Percentiles rank a stretch among this genome's conserved stretches.
These are phyloP conservation scores for Candidula unifasciata DNA, from an alignment of 2,888 invertebrate species.

Conservation along the genomic window DNA sequence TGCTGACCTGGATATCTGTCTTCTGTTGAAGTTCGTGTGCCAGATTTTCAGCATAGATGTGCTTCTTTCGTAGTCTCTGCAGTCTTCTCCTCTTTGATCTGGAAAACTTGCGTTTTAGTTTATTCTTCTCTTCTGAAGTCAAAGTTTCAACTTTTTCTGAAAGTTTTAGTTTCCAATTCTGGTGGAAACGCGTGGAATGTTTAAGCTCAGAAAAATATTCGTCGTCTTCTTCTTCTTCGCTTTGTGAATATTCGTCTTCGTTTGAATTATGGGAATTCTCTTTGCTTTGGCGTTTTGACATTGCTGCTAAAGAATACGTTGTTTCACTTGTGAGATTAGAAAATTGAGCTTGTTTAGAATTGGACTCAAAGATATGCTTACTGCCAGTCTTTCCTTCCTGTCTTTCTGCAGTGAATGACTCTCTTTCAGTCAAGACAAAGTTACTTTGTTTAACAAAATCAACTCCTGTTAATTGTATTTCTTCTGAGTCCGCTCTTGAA, in stretches of 20 bases:
- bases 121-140: background rate
- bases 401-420: background rate
- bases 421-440: background rate
- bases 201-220: background rate
- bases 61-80: slow-evolving; percentile 36
- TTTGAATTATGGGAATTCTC: background rate
- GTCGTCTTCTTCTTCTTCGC: background rate
- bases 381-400: background rate
- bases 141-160: background rate
- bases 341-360: background rate
- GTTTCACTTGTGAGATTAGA: background rate
- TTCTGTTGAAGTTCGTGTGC: background rate
- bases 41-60: background rate
- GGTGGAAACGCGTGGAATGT: too few relatives aligned
- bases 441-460: background rate
- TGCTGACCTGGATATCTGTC: background rate
- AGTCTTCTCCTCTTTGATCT: slow-evolving; percentile 39
- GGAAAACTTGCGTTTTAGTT: slow-evolving; percentile 14
- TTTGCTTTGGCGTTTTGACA: background rate
- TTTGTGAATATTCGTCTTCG: background rate
- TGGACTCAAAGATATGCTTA: background rate
- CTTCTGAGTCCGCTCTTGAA: slow-evolving; percentile 50
- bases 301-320: background rate
- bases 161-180: background rate
- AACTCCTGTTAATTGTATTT: slow-evolving; percentile 33